A percentile compares a stretch with the other conserved stretches of the same genome.
phyloP scores from a whole-genome alignment of 2,113 vertebrate genomes.

The Mixornis gularis region DNA sequence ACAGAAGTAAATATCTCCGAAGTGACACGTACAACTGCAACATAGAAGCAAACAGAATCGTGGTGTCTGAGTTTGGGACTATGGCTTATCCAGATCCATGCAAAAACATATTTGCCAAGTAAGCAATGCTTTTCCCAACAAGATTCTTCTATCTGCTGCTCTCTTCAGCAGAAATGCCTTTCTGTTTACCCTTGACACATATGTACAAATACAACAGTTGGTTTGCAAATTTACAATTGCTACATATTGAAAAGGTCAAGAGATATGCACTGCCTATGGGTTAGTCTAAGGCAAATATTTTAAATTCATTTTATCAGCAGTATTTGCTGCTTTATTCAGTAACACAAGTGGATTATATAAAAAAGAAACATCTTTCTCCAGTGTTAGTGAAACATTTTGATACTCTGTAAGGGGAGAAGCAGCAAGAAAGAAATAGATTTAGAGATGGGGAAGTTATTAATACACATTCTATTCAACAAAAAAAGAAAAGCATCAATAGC shows the following conservation, averaged over 20 bases:
- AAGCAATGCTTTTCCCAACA: constrained; percentile 33
- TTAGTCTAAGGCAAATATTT: neutral
- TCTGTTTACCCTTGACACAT: neutral
- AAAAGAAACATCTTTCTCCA: neutral
- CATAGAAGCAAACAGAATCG: constrained; percentile 80
- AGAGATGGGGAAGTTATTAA: neutral
- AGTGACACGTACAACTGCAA: constrained; percentile 87
- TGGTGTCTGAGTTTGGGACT: constrained; percentile 94
- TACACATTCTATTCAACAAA: neutral
- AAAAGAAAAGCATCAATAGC: neutral
- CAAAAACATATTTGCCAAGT: constrained; percentile 94
- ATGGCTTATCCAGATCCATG: constrained; percentile 93
- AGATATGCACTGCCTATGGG: neutral
- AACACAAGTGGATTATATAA: neutral
- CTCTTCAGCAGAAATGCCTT: neutral
- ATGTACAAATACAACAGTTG: neutral
- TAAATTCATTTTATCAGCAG: neutral
- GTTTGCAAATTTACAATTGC: neutral
- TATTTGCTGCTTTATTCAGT: neutral
- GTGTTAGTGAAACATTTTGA: neutral
- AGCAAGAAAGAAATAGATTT: neutral
- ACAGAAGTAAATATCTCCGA: constrained; percentile 88
- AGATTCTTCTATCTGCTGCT: neutral
- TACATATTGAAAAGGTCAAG: neutral
- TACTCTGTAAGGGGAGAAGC: neutral